Percentiles rank a stretch among this genome's conserved stretches.
phyloP scores from a whole-genome alignment of 64 coral and sea anemone species.

The Montipora cactus region DNA sequence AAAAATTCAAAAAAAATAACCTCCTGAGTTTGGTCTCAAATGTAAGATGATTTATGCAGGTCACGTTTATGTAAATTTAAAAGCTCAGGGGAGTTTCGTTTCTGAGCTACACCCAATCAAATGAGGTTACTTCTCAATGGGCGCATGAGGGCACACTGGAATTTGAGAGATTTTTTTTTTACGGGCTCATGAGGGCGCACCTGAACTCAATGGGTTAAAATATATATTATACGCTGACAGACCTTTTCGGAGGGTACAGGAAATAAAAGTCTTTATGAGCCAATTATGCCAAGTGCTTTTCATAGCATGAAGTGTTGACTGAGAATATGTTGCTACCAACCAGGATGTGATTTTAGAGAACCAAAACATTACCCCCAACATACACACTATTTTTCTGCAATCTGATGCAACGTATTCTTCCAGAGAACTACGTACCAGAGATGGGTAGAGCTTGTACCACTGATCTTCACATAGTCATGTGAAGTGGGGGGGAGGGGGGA shows the following conservation, averaged over 20 bases:
- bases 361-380: conserved; percentile 1
- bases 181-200: no score
- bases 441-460: conserved; percentile 4
- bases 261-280: neutral
- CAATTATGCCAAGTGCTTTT: neutral
- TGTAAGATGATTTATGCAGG: no score
- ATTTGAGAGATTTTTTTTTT: no score
- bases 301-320: neutral
- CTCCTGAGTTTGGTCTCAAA: no score
- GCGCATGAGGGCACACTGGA: no score
- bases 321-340: neutral
- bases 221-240: neutral
- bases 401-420: neutral
- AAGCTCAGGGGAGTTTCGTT: no score
- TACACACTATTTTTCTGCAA: neutral
- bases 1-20: no score
- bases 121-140: no score
- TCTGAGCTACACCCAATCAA: no score
- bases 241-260: neutral
- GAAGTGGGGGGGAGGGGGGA: neutral
- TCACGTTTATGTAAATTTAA: no score
- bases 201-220: no score
- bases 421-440: neutral
- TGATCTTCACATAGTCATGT: neutral
- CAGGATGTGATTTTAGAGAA: neutral